These are phyloP conservation scores for Drosophila kepulauana DNA, from an alignment of 1,140 invertebrate genomes.

Conservation along the genomic window DNA sequence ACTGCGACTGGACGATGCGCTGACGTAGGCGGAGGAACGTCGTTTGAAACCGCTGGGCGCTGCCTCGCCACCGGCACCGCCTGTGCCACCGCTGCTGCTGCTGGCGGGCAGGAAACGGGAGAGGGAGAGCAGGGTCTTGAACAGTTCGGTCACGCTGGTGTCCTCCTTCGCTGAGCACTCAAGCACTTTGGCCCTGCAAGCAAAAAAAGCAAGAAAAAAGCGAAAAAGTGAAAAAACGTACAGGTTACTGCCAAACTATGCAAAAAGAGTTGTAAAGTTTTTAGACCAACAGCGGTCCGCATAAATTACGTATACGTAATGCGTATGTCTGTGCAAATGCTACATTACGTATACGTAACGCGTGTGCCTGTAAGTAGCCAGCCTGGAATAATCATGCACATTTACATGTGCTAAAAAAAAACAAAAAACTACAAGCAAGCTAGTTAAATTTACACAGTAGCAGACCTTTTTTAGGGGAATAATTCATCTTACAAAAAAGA, in stretches of 20 bases:
- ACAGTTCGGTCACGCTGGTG: conserved; percentile 91
- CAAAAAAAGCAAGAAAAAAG: not conserved
- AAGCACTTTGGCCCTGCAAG: conserved; percentile 89
- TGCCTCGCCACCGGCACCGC: conserved; percentile 86
- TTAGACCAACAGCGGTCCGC: conserved; percentile 16
- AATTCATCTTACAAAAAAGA: too few species aligned
- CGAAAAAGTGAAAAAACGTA: conserved; percentile 4
- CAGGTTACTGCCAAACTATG: conserved; percentile 25
- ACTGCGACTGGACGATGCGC: conserved; percentile 86
- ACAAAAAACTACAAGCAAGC: conserved; percentile 13
- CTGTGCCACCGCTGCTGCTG: conserved; percentile 84
- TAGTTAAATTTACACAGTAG: conserved; percentile 14
- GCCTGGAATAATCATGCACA: conserved; percentile 34
- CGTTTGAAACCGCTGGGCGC: conserved; percentile 88
- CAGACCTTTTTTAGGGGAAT: too few species aligned
- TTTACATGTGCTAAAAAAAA: conserved; percentile 34
- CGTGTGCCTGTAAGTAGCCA: not conserved
- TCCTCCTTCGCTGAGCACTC: conserved; percentile 94
- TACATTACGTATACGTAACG: too few species aligned
- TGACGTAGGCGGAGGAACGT: conserved; percentile 91
- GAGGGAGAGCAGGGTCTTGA: conserved; percentile 89
- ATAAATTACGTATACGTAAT: conserved; percentile 47
- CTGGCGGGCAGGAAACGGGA: conserved; percentile 88
- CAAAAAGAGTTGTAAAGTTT: conserved; percentile 48
- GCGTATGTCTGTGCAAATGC: conserved; percentile 9